These are phyloP conservation scores for Barbus barbus DNA, from an alignment of 2,113 vertebrate species.

Conservation along the genomic window DNA sequence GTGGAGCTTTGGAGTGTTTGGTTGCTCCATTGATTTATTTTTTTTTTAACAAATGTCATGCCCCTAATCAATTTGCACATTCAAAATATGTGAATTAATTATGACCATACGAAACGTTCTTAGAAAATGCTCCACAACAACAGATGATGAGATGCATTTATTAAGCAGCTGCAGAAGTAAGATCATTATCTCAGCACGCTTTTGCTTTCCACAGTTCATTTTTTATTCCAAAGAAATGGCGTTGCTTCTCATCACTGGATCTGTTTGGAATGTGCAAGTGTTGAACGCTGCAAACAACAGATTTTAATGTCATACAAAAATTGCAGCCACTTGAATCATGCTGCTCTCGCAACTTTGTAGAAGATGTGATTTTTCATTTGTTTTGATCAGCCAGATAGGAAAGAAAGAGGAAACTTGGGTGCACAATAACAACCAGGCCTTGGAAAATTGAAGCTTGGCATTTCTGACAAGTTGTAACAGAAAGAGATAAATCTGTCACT, in stretches of 20 bases:
- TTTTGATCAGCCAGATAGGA: slow-evolving; percentile 17
- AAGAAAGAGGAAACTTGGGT: slow-evolving; percentile 27
- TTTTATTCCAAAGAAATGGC: background rate
- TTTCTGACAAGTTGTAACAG: slow-evolving; percentile 62
- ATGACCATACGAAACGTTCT: background rate
- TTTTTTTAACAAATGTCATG: background rate
- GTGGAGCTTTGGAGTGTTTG: background rate
- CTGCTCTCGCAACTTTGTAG: slow-evolving; percentile 14
- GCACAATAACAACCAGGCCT: slow-evolving; percentile 54
- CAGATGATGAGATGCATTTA: slow-evolving; percentile 6
- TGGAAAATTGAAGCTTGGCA: slow-evolving; percentile 55
- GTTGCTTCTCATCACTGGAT: slow-evolving; percentile 18
- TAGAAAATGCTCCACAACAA: slow-evolving; percentile 3
- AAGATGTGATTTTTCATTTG: slow-evolving; percentile 34
- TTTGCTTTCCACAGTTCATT: background rate
- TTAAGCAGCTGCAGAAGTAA: slow-evolving; percentile 18
- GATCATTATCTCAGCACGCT: slow-evolving; percentile 9
- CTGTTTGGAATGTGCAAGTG: background rate
- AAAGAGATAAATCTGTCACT: slow-evolving; percentile 69
- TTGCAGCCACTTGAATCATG: slow-evolving; percentile 34
- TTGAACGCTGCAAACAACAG: background rate
- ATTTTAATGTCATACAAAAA: slow-evolving; percentile 34
- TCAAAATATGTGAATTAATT: slow-evolving; percentile 2
- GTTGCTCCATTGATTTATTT: background rate
- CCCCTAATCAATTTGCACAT: background rate